Evolutionary conservation across 2,888 invertebrate species (phyloP).

Genomic region (Oscheius myriophilus): DNA sequence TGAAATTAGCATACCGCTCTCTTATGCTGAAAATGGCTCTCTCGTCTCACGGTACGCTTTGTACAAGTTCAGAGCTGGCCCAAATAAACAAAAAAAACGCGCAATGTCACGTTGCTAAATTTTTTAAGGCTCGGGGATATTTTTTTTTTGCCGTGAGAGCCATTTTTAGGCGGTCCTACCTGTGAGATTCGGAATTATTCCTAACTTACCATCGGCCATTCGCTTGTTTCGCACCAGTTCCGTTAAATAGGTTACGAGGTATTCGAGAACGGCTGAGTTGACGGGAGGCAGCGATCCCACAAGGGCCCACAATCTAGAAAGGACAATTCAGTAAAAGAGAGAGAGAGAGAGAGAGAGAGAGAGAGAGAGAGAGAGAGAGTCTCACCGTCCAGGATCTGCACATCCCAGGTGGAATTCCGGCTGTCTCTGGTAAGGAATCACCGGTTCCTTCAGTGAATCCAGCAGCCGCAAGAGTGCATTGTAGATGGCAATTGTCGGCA

Average conservation of each 20-base stretch:
- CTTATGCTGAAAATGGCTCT: too few relatives aligned
- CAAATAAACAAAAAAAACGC: too few relatives aligned
- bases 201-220: conserved; percentile 29
- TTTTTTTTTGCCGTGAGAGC: conserved; percentile 2
- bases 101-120: neutral
- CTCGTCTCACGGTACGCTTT: too few relatives aligned
- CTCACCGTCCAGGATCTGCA: conserved; percentile 22
- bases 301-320: conserved; percentile 33
- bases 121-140: neutral
- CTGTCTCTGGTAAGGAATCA: conserved; percentile 31
- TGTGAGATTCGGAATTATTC: too few relatives aligned
- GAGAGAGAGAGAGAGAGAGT: neutral
- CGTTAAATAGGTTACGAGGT: conserved; percentile 33
- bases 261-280: conserved; percentile 31
- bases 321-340: too few relatives aligned
- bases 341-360: neutral
- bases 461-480: conserved; percentile 50
- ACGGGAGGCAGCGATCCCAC: conserved; percentile 27
- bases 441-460: conserved; percentile 47
- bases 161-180: too few relatives aligned
- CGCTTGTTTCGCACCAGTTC: conserved; percentile 31
- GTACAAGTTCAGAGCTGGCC: too few relatives aligned
- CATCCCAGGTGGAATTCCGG: conserved; percentile 20
- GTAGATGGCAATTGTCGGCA: conserved; percentile 45
- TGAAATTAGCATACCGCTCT: too few relatives aligned